These are phyloP conservation scores for Pantelozetes paolii DNA, from an alignment of 2,888 invertebrate genomes.

Conservation along the genomic window DNA sequence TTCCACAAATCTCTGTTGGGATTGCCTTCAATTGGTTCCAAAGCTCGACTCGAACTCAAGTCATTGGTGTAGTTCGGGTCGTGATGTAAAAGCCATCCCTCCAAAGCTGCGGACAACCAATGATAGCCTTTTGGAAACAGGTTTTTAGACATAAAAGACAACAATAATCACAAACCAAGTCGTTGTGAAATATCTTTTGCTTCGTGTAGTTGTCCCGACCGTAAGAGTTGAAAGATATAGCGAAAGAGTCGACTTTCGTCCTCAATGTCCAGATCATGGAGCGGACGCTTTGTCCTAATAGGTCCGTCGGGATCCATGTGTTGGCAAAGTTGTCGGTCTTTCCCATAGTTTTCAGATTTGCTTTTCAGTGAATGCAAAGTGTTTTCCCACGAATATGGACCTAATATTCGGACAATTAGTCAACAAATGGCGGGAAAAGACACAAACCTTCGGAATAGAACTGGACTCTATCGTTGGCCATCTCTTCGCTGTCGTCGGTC, in stretches of 20 bases:
- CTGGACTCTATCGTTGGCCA: conserved; percentile 57
- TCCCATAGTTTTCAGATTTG: conserved; percentile 35
- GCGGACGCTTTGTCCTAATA: conserved; percentile 66
- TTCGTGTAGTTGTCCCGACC: conserved; percentile 78
- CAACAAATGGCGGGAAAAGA: neutral
- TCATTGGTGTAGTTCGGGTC: conserved; percentile 66
- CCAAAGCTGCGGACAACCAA: conserved; percentile 82
- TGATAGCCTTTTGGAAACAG: conserved; percentile 82
- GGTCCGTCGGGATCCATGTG: conserved; percentile 87
- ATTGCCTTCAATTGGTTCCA: conserved; percentile 72
- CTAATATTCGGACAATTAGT: conserved; percentile 1
- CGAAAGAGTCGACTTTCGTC: conserved; percentile 65
- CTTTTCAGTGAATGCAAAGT: conserved; percentile 68
- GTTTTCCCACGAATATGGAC: conserved; percentile 63
- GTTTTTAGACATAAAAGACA: no score
- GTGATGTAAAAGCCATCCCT: conserved; percentile 83
- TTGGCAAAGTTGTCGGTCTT: conserved; percentile 59
- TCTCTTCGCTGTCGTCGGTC: conserved; percentile 56
- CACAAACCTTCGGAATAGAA: conserved; percentile 69
- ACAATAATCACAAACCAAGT: conserved; percentile 54
- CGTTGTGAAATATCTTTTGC: conserved; percentile 70
- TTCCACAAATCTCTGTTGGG: conserved; percentile 60
- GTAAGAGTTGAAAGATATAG: conserved; percentile 68
- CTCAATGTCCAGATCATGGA: conserved; percentile 81
- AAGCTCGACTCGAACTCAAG: conserved; percentile 44